Percentiles rank a stretch among this genome's conserved stretches.
Evolutionary conservation across 2,797 vertebrate genomes (phyloP).

Genomic region (Gadopsis marmoratus): DNA sequence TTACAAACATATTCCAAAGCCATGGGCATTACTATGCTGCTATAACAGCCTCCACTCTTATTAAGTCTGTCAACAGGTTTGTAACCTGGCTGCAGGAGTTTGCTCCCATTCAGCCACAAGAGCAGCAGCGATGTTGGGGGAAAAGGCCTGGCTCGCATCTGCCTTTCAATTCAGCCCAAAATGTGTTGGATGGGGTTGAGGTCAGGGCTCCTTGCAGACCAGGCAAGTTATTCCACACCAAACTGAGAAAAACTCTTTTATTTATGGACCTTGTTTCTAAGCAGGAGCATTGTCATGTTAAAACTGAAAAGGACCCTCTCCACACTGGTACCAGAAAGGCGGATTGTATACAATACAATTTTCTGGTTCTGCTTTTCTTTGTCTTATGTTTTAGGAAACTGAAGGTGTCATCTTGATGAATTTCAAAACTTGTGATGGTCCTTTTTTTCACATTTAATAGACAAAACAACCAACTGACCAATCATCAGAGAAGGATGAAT

Average conservation of each 20-base stretch:
- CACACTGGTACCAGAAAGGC: not conserved
- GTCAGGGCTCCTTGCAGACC: slow-evolving; percentile 1
- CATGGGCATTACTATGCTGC: slow-evolving; percentile 6
- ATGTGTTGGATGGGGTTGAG: not conserved
- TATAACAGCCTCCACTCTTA: not conserved
- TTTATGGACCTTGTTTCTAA: not conserved
- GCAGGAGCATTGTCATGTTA: no score
- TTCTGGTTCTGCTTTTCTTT: not conserved
- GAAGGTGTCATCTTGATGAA: not conserved
- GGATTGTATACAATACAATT: not conserved
- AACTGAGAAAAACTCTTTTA: not conserved
- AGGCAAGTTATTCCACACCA: not conserved
- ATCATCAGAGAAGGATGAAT: not conserved
- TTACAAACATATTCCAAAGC: not conserved
- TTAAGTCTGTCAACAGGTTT: slow-evolving; percentile 2
- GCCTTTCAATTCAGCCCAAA: slow-evolving; percentile 3
- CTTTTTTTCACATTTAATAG: not conserved
- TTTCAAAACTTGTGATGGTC: not conserved
- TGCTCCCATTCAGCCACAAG: slow-evolving; percentile 15
- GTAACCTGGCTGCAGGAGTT: slow-evolving; percentile 13
- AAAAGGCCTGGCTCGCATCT: not conserved
- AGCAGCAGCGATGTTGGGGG: slow-evolving; percentile 5
- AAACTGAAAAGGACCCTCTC: not conserved
- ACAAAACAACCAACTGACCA: not conserved
- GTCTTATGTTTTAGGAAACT: not conserved